Evolutionary conservation across 2,113 vertebrate species (phyloP), one percentile per base, ranked within the genome.

Genomic region (Cichladusa arquata): DNA sequence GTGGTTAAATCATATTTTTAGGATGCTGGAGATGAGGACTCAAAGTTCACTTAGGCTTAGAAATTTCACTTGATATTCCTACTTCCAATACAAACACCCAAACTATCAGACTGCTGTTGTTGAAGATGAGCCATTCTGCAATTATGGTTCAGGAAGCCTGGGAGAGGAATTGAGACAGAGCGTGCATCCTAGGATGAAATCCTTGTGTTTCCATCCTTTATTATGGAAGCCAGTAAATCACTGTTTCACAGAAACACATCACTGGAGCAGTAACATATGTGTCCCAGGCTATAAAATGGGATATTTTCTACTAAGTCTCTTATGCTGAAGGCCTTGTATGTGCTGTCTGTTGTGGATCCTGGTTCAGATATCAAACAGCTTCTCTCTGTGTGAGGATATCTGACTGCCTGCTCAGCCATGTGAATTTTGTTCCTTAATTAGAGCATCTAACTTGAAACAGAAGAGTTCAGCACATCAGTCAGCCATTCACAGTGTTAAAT

Each of bases 371-470:
- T 72, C 45, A 38, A n/a, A 34, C 13, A 70, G 15, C 8, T 48
- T 78, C 26, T 60, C 10, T 3, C 28, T 53, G 1, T 22, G 6
- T 69, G 22, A 72, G 26, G 23, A 54, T 38, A 25, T n/a, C 64
- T 62, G 45, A 10, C 44, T 86, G 38, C 36, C 54, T 77, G 12
- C n/a, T 92, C 38, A 90, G n/a, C 15, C 9, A 1, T 53, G 11
- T 62, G 71, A 83, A 70, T 78, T 90, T 42, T 77, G 8, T 81
- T 94, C 36, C n/a, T 57, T 72, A 72, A 34, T 67, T 28, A 69
- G 36, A 65, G 12, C 15, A 54, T 33, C 19, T 56, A 23, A 34
- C 19, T 38, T 57, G 58, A 65, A 80, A 67, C n/a, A 92, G 8
- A 57, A 57, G 36, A 54, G 26, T 76, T 57, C 71, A 65, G n/a